Base-by-base conservation (phyloP, 2,888 invertebrate genomes). In the Patella depressa region DNA sequence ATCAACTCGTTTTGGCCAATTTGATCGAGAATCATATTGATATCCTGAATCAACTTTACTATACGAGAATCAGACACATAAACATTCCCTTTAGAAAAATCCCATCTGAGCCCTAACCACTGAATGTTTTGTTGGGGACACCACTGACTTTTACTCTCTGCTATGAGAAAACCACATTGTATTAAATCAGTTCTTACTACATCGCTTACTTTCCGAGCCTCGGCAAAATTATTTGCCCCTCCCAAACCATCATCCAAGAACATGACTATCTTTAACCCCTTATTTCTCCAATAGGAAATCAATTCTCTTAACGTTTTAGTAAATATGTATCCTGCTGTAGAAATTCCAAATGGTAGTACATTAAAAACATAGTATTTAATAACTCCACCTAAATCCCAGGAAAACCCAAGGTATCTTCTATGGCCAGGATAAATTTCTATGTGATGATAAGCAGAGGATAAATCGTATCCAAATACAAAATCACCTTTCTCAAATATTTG, bases 141-240 rank as follows among this genome's bases (percentile, higher is more conserved):
- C 59, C 59, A 59, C 5, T 4, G 17, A 59, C 59, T 29, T 71
- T 59, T 17, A 59, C 17, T 59, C 59, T 59, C 19, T 59, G 59
- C 59, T 5, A 59, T 59, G 12, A 84, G 34, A 75, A 83, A 83
- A 0, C 84, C 82, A 45, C 82, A 81, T 3, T 80, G 19, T 17
- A 29, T 15, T n/a, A 14, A 19, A 17, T 59, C 19, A 59, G 17
- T 4, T 19, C 59, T 59, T 17, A 59, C 59, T 59, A 29, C 3
- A 29, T 29, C 3, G 29, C 29, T 29, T 29, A 29, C 29, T 29
- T 29, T 29, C 2, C 29, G 29, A 29, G 29, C 2, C 29, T 29
- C 29, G 29, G 3, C 29, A 29, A 29, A 29, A 29, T 29, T 29
- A 2, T 29, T 29, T 29, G 29, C 29, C 29, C 29, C 2, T 11